These are phyloP conservation scores for Eupsilia transversa DNA, from an alignment of 2,888 invertebrate species.

Conservation along the genomic window DNA sequence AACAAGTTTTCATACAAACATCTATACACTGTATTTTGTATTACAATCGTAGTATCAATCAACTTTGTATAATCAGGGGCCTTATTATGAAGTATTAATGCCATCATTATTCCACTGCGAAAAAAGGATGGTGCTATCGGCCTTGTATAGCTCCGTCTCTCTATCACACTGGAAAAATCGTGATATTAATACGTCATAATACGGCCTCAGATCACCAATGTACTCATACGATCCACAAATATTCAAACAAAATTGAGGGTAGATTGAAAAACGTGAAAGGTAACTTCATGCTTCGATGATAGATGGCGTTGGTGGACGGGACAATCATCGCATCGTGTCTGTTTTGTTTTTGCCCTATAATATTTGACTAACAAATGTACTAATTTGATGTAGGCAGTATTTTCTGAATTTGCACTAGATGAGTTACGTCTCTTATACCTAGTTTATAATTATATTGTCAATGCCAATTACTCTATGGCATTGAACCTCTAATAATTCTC, in stretches of 20 bases:
- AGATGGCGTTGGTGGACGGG: constrained; percentile 13
- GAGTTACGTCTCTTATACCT: background rate
- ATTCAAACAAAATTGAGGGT: background rate
- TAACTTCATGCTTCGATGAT: background rate
- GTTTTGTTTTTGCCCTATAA: constrained; percentile 12
- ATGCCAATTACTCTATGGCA: too few species aligned
- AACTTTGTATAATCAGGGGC: constrained; percentile 1
- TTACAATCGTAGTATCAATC: constrained; percentile 10
- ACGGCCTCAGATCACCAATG: constrained; percentile 42
- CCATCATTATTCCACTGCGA: too few species aligned
- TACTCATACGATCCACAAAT: constrained; percentile 24
- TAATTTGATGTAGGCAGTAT: background rate
- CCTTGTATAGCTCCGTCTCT: too few species aligned
- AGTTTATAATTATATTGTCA: background rate
- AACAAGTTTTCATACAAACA: constrained; percentile 12
- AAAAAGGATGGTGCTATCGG: too few species aligned
- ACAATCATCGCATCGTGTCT: constrained; percentile 8
- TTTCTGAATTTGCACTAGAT: background rate
- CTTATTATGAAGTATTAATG: too few species aligned
- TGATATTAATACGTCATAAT: too few species aligned
- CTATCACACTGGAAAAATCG: too few species aligned
- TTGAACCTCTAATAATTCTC: too few species aligned
- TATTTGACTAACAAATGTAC: constrained; percentile 25
- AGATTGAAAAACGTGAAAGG: background rate
- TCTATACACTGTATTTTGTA: constrained; percentile 6